Evolutionary conservation across 2,113 vertebrate species (phyloP).

Genomic region (Prinia subflava): DNA sequence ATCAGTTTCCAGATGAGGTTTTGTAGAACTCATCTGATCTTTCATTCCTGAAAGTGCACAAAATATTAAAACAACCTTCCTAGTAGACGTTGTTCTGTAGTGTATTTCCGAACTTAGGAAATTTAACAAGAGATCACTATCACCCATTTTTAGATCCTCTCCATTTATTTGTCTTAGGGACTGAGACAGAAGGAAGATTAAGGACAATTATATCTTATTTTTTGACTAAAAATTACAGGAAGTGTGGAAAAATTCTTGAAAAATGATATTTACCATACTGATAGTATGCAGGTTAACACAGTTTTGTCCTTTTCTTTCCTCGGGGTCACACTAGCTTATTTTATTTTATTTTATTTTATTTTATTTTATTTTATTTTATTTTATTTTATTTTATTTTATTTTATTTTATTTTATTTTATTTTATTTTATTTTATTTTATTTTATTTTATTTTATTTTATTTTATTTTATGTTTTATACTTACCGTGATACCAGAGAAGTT

Average conservation of each 20-base stretch:
- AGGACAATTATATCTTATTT: neutral
- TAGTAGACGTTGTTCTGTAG: neutral
- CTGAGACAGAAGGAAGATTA: neutral
- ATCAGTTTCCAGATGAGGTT: neutral
- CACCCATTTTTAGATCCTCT: neutral
- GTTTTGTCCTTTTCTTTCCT: neutral
- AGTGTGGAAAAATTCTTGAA: neutral
- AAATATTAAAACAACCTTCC: neutral
- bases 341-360: neutral
- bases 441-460: too few species aligned
- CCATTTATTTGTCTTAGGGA: neutral
- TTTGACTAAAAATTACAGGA: neutral
- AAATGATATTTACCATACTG: neutral
- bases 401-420: neutral
- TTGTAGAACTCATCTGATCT: neutral
- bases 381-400: too few species aligned
- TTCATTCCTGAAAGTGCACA: neutral
- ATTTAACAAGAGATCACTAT: neutral
- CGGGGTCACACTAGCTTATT: neutral
- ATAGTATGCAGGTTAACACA: neutral
- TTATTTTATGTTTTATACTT: neutral
- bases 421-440: neutral
- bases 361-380: neutral
- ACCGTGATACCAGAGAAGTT: neutral
- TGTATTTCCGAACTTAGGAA: neutral